These are phyloP conservation scores for Perithous albicinctus DNA, from an alignment of 2,888 invertebrate genomes.

Conservation along the genomic window DNA sequence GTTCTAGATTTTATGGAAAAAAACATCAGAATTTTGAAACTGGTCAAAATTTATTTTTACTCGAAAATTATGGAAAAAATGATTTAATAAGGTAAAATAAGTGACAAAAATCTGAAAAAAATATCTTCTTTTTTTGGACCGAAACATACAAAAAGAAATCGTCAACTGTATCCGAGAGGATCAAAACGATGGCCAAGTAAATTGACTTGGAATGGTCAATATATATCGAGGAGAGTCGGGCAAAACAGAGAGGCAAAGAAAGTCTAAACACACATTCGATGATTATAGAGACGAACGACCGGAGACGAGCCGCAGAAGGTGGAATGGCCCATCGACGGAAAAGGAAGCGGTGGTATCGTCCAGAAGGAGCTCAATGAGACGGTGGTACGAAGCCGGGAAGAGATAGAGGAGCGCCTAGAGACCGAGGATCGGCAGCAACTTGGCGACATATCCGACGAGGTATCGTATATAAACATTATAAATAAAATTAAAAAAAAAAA, in stretches of 20 bases:
- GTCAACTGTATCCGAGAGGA: no score
- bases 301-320: slow-evolving; percentile 84
- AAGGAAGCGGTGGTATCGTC: slow-evolving; percentile 89
- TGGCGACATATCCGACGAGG: slow-evolving; percentile 95
- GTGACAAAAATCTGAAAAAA: no score
- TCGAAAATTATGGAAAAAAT: no score
- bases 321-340: slow-evolving; percentile 73
- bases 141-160: no score
- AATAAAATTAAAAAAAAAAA: not conserved
- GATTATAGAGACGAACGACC: slow-evolving; percentile 85
- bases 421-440: slow-evolving; percentile 93
- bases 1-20: no score
- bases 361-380: slow-evolving; percentile 92
- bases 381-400: slow-evolving; percentile 92
- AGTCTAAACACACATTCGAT: slow-evolving; percentile 50
- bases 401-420: slow-evolving; percentile 92
- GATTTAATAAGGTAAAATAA: no score
- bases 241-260: slow-evolving; percentile 17
- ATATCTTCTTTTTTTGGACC: no score
- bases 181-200: no score
- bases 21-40: no score
- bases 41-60: no score
- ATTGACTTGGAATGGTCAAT: not conserved
- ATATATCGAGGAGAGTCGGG: not conserved
- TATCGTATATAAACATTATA: slow-evolving; percentile 79